phyloP scores from a whole-genome alignment of 37 sponge, comb jelly and placozoan genomes.

The Halichondria panicea region DNA sequence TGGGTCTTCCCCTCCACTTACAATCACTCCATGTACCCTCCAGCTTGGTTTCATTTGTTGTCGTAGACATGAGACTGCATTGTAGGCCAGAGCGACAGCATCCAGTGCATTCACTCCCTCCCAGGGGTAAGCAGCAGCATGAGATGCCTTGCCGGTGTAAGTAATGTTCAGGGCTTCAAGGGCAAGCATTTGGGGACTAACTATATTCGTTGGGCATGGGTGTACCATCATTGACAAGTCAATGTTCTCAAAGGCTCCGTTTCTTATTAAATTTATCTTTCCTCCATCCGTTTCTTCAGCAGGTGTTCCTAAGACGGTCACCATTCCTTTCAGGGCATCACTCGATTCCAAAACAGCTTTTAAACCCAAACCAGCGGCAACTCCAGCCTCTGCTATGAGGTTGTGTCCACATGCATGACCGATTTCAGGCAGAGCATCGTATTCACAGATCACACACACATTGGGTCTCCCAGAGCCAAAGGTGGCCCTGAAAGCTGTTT shows the following conservation, averaged over 20 bases:
- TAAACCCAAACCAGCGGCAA: constrained; percentile 78
- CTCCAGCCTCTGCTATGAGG: constrained; percentile 83
- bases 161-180: neutral
- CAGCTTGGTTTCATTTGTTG: constrained; percentile 84
- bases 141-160: constrained; percentile 68
- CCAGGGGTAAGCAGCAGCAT: constrained; percentile 79
- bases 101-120: constrained; percentile 87
- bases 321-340: constrained; percentile 13
- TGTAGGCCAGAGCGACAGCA: constrained; percentile 83
- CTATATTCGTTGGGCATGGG: constrained; percentile 42
- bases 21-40: constrained; percentile 79
- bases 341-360: constrained; percentile 61
- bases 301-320: constrained; percentile 85
- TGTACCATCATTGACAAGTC: constrained; percentile 91
- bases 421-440: constrained; percentile 88
- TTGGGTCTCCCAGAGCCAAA: constrained; percentile 70
- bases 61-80: constrained; percentile 63
- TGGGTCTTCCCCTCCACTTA: constrained; percentile 68
- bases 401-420: constrained; percentile 94
- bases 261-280: constrained; percentile 68
- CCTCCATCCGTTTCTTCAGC: constrained; percentile 88
- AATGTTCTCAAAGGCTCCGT: constrained; percentile 58
- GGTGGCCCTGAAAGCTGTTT: constrained; percentile 81
- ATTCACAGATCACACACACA: constrained; percentile 81
- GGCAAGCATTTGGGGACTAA: constrained; percentile 5